These are phyloP conservation scores for Agrotis exclamationis DNA, from an alignment of 2,888 invertebrate genomes.

Conservation along the genomic window DNA sequence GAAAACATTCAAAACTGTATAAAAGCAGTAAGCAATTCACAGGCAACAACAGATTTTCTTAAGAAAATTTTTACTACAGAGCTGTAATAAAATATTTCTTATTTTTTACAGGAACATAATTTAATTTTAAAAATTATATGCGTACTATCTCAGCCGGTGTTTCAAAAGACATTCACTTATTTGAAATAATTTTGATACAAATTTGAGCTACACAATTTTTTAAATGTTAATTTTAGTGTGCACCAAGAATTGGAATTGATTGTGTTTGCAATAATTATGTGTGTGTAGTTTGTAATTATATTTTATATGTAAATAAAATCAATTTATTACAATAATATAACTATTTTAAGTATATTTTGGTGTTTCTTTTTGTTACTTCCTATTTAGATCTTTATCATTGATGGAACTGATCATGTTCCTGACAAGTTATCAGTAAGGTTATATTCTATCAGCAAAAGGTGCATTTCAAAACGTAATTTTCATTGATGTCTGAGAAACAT, in stretches of 20 bases:
- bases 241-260: constrained; percentile 54
- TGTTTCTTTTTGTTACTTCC: constrained; percentile 51
- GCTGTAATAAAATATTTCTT: neutral
- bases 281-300: constrained; percentile 67
- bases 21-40: too few species aligned
- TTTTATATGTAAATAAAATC: constrained; percentile 86
- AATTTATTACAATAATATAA: constrained; percentile 84
- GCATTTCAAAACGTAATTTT: neutral
- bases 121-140: neutral
- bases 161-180: constrained; percentile 12
- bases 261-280: constrained; percentile 65
- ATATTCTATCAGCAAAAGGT: neutral
- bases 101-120: too few species aligned
- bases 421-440: neutral
- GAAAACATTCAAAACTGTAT: too few species aligned
- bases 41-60: neutral
- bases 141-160: too few species aligned
- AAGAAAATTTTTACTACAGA: neutral
- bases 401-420: neutral
- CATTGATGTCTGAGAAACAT: neutral
- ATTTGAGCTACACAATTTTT: constrained; percentile 17
- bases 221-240: constrained; percentile 21
- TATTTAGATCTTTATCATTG: neutral
- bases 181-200: constrained; percentile 10
- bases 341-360: constrained; percentile 69